Conservation (phyloP, 35 echinoderm and acorn worm species). For the Anneissia japonica region DNA sequence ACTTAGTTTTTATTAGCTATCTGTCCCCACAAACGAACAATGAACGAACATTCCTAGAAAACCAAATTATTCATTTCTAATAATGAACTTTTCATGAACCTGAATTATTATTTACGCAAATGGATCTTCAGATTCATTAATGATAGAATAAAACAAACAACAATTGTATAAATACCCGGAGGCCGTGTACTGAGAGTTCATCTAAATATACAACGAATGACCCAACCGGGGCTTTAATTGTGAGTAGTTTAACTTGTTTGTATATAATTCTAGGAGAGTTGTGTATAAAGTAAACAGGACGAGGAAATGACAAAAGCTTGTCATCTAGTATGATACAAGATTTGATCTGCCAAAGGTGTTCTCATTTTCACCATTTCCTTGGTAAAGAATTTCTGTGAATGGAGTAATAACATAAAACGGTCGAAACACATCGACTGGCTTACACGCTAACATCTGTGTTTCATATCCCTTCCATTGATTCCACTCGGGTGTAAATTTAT, state of each 20-base stretch:
- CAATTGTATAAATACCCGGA: background rate
- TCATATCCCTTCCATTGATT: background rate
- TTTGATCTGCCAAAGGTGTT: background rate
- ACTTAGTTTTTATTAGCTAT: too few species aligned
- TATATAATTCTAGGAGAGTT: background rate
- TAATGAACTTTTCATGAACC: background rate
- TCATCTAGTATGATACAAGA: background rate
- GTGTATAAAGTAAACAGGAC: background rate
- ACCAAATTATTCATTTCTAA: too few species aligned
- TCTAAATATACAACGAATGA: background rate
- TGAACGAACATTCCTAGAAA: too few species aligned
- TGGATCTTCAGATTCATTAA: background rate
- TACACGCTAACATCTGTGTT: background rate
- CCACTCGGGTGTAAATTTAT: background rate
- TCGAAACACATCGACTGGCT: background rate
- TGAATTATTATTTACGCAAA: background rate
- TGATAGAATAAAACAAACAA: background rate
- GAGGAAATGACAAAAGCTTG: background rate
- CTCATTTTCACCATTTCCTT: background rate
- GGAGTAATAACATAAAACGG: background rate
- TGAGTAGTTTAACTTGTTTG: background rate
- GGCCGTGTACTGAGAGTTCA: background rate
- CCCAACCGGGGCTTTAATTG: background rate
- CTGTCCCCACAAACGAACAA: too few species aligned
- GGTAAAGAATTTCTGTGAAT: background rate